These are phyloP conservation scores for Thysanoteuthis rhombus DNA, from an alignment of 2,888 invertebrate genomes.

Conservation along the genomic window DNA sequence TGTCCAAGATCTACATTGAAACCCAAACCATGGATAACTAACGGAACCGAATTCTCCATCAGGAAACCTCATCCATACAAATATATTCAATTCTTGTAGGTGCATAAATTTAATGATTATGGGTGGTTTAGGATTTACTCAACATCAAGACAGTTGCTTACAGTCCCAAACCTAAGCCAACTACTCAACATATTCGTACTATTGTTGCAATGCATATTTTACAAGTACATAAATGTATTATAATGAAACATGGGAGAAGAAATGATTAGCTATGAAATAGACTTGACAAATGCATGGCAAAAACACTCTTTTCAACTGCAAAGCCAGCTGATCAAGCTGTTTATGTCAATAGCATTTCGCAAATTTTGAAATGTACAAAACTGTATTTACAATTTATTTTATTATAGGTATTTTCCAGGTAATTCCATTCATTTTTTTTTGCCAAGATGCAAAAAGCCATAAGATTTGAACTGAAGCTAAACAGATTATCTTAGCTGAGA, in stretches of 20 bases:
- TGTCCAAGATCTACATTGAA: neutral
- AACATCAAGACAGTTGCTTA: neutral
- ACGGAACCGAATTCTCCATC: neutral
- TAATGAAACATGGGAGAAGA: neutral
- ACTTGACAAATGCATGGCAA: neutral
- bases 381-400: neutral
- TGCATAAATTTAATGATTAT: neutral
- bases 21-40: neutral
- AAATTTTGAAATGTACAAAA: neutral
- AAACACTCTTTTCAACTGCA: neutral
- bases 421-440: neutral
- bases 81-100: too few species aligned
- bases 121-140: neutral
- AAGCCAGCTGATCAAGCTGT: neutral
- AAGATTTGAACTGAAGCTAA: neutral
- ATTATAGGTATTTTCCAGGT: neutral
- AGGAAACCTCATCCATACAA: too few species aligned
- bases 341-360: neutral
- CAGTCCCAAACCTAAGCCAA: neutral
- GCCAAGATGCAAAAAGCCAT: neutral
- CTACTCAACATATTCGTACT: neutral
- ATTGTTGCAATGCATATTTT: constrained; percentile 12
- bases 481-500: neutral
- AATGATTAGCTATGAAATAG: neutral
- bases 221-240: neutral